Evolutionary conservation across 2,113 vertebrate species (phyloP), one percentile per base, ranked within the genome.

Genomic region (Corynorhinus townsendii): DNA sequence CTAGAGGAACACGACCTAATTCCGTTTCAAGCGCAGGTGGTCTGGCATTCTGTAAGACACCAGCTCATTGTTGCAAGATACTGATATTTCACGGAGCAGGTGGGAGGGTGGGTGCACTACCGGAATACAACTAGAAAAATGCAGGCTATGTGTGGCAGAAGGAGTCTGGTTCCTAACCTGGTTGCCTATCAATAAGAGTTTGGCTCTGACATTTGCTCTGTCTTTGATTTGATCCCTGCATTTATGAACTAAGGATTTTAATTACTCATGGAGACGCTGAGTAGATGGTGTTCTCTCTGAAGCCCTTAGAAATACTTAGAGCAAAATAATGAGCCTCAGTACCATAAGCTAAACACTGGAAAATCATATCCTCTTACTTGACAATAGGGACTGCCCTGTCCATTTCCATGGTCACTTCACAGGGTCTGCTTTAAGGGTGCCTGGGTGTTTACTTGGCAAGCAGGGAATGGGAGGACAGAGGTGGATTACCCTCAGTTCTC

Each of bases 41-140:
- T 5, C 12, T 47, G 85, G 72, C 26, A 9, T 76, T 90, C 33
- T n/a, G 22, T 15, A 49, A 92, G 54, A 77, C 24, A 15, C 17
- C 4, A 62, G 64, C 47, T 84, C n/a, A 11, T 1, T 0, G 4
- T n/a, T 30, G 22, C 38, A 38, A 35, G 77, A 47, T 1, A 6
- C 0, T 0, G 0, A 0, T 7, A 4, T 52, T 79, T 26, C 35
- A 6, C 0, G 1, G 2, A 5, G 11, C 16, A 3, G 54, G 62
- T 49, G 68, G 66, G 20, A 45, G 11, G 2, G 4, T 4, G 19
- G 16, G 33, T 17, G 3, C 30, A 0, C 35, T 33, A 8, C 7
- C 5, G 47, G 9, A 16, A 26, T 33, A 59, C 3, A 52, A 2
- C 49, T 49, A 10, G 8, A 0, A 24, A 71, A 12, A 33, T 38